Evolutionary conservation across 2,888 invertebrate genomes (phyloP), one percentile per base, ranked within the genome.

Genomic region (Microplitis manilae): DNA sequence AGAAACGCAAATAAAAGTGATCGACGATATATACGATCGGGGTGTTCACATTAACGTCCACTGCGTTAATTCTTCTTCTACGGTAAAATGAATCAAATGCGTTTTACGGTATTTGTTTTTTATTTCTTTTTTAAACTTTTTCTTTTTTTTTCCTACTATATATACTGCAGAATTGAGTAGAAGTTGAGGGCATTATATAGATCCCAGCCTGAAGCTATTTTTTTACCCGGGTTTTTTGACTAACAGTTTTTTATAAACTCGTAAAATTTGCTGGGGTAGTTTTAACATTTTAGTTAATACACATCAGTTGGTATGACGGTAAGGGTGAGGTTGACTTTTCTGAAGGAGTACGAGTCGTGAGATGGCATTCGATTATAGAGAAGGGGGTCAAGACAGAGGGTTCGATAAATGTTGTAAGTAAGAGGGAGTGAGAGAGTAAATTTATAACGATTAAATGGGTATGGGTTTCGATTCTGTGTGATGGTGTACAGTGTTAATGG

Each of bases 401-500:
- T 40, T 17, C 40, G 30, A 8, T 40, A 39, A 71, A 17, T 17
- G 20, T 39, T 15, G 5, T 65, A 2, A 65, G 65, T 17, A 59
- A n/a, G 30, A 41, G 8, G 7, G 17, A n/a, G 68, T 7, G 72
- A 50, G 13, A 50, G 50, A 13, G 50, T 9, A 50, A 50, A 50
- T 50, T 50, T 50, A 50, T 50, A 50, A 50, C 50, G 50, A 50
- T 50, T 50, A 50, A 50, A 50, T 50, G 50, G 50, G 50, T 50
- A 50, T 50, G 50, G 50, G 50, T 50, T 50, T 50, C 8, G 50
- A 50, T 50, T 8, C 9, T 75, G 59, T 65, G 61, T 69, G 67
- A 15, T 41, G 40, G 61, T 50, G 64, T 30, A 50, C 67, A 79
- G 81, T 80, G 80, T 81, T 82, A 82, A 81, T 82, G 80, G 81